Base-by-base conservation (phyloP, 2,797 vertebrate genomes). In the Tinamus major region DNA sequence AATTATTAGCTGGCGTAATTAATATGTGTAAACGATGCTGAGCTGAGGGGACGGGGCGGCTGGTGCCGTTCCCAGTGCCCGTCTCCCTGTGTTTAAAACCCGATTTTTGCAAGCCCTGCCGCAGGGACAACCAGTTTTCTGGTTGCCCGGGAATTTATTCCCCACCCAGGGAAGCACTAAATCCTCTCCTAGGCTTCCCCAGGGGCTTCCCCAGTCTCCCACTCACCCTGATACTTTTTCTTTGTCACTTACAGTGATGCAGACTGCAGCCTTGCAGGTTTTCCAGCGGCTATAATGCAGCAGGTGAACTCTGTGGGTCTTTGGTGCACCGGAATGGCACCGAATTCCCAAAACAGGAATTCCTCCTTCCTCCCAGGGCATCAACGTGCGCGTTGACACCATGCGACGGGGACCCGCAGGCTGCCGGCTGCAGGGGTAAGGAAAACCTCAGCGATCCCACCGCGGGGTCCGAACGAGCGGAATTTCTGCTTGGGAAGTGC, bases 121-220 rank as follows among this genome's bases (percentile, higher is more conserved):
- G 29, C 37, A 13, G 41, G 58, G n/a, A 65, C 27, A 35, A 56
- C 29, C 41, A 68, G 69, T 10, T 87, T 91, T 75, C 37, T 12
- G 20, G 53, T 82, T 87, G 53, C 33, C 64, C 58, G 62, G 41
- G 39, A 53, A 46, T 86, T 76, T 88, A 9, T 84, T 79, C 84
- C 35, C 26, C 20, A n/a, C 6, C 9, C 9, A 59, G 55, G 42
- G 49, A 92, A 69, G 20, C 46, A 65, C 31, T 48, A 13, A 69
- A 24, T 33, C 74, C 72, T 41, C n/a, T 70, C 67, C 63, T 68
- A 10, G 35, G 44, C 29, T 41, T 78, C 44, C 44, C 61, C 27
- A 23, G 64, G 41, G 65, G 7, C 2, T 77, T 79, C 42, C 17
- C 35, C 81, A 41, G 51, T 65, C 42, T 88, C 71, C 27, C 42